Evolutionary conservation across 1,140 invertebrate species (phyloP).

Genomic region (Holcopasites calliopsidis): DNA sequence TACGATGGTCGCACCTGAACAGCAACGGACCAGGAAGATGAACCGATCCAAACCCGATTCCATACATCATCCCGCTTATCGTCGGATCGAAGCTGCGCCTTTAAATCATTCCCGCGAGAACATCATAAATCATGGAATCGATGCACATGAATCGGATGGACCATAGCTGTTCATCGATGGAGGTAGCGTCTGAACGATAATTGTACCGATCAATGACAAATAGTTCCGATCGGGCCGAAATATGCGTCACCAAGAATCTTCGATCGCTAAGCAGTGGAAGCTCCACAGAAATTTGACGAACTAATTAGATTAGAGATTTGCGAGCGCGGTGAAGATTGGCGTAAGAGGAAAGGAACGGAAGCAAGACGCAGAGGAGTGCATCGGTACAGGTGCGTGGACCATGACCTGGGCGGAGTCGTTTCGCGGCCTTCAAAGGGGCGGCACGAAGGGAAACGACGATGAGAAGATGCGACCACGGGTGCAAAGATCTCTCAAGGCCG

Average conservation of each 20-base stretch:
- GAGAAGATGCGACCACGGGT: slow-evolving; percentile 68
- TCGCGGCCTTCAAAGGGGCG: slow-evolving; percentile 69
- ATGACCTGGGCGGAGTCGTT: slow-evolving; percentile 68
- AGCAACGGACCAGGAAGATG: slow-evolving; percentile 4
- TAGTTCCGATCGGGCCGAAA: neutral
- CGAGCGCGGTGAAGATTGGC: neutral
- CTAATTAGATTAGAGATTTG: too few species aligned
- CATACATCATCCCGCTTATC: slow-evolving; percentile 19
- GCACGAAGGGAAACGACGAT: slow-evolving; percentile 48
- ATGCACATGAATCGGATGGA: slow-evolving; percentile 24
- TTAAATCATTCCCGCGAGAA: slow-evolving; percentile 17
- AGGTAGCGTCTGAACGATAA: slow-evolving; percentile 6
- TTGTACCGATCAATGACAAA: neutral
- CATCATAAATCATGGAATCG: slow-evolving; percentile 21
- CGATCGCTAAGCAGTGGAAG: neutral
- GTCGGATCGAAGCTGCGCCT: neutral
- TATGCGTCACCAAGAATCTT: neutral
- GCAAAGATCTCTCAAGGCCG: slow-evolving; percentile 78
- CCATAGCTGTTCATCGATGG: neutral
- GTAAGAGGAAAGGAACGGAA: neutral
- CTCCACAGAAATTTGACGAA: too few species aligned
- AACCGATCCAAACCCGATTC: neutral
- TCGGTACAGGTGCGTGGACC: slow-evolving; percentile 59
- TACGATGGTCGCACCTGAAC: neutral
- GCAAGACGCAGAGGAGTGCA: neutral